Evolutionary conservation across 2,797 vertebrate species (phyloP).

Genomic region (Chromis chromis): DNA sequence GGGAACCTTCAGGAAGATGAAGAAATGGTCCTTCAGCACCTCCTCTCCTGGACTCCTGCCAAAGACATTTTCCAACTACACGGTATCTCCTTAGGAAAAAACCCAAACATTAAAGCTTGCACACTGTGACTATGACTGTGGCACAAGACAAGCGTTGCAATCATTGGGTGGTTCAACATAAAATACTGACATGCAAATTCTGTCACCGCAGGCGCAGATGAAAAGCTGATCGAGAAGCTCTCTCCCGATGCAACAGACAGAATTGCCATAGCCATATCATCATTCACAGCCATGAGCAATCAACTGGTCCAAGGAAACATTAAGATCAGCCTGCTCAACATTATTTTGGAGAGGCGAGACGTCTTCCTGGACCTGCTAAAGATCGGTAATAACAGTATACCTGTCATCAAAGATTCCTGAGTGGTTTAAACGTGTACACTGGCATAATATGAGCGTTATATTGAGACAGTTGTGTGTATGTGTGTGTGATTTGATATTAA

Average conservation of each 20-base stretch:
- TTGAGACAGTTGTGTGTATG: not conserved
- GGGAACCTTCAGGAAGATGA: slow-evolving; percentile 58
- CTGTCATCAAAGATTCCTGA: not conserved
- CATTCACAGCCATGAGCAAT: slow-evolving; percentile 66
- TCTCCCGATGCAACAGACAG: slow-evolving; percentile 79
- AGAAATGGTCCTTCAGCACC: slow-evolving; percentile 83
- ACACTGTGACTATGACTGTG: too few species aligned
- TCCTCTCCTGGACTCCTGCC: slow-evolving; percentile 88
- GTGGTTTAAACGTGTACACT: not conserved
- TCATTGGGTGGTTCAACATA: not conserved
- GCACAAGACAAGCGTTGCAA: not conserved
- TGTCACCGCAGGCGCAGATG: slow-evolving; percentile 79
- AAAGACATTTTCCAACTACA: slow-evolving; percentile 86
- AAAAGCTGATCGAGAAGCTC: slow-evolving; percentile 79
- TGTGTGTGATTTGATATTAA: slow-evolving; percentile 20
- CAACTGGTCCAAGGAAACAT: slow-evolving; percentile 79
- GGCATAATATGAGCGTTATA: not conserved
- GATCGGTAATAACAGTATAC: slow-evolving; percentile 79
- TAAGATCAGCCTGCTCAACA: slow-evolving; percentile 81
- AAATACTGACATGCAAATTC: not conserved
- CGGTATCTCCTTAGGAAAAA: slow-evolving; percentile 73
- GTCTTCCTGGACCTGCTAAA: slow-evolving; percentile 84
- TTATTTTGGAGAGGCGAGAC: slow-evolving; percentile 64
- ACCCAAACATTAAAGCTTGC: not conserved
- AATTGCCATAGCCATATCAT: slow-evolving; percentile 81